phyloP scores from a whole-genome alignment of 1,140 invertebrate genomes.

The Cyclargus thomasi region DNA sequence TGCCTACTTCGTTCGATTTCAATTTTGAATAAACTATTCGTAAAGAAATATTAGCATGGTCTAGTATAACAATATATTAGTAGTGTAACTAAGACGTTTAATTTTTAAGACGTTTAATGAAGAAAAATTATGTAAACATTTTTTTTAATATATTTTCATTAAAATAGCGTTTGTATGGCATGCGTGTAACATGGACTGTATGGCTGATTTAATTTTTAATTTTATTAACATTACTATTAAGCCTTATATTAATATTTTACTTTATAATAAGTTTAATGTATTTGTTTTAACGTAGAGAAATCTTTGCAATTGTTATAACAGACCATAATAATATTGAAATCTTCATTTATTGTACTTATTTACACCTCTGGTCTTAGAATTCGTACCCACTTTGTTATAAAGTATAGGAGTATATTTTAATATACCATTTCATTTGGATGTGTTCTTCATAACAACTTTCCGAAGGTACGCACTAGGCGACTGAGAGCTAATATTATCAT shows the following conservation, averaged over 20 bases:
- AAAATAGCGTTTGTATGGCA: too few species aligned
- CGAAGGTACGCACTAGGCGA: slow-evolving; percentile 73
- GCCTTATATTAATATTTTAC: too few species aligned
- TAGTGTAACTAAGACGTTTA: too few species aligned
- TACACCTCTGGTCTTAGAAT: not conserved
- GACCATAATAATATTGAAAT: not conserved
- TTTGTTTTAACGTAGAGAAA: too few species aligned
- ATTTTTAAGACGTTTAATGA: too few species aligned
- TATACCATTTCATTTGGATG: slow-evolving; percentile 32
- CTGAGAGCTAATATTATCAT: slow-evolving; percentile 74
- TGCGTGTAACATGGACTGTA: too few species aligned
- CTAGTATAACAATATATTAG: not conserved
- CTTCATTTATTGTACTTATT: not conserved
- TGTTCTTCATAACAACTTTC: slow-evolving; percentile 64
- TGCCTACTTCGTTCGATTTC: slow-evolving; percentile 31
- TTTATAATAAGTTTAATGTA: too few species aligned
- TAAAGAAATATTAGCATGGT: not conserved
- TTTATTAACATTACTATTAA: too few species aligned
- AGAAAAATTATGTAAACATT: too few species aligned
- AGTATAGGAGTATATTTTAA: not conserved
- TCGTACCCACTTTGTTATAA: not conserved
- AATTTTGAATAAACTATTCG: slow-evolving; percentile 11
- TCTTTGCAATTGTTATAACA: not conserved
- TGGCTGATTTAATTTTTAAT: too few species aligned
- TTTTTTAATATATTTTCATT: too few species aligned